Conservation (phyloP, 1,140 invertebrate genomes). For the Bombus sibiricus region DNA sequence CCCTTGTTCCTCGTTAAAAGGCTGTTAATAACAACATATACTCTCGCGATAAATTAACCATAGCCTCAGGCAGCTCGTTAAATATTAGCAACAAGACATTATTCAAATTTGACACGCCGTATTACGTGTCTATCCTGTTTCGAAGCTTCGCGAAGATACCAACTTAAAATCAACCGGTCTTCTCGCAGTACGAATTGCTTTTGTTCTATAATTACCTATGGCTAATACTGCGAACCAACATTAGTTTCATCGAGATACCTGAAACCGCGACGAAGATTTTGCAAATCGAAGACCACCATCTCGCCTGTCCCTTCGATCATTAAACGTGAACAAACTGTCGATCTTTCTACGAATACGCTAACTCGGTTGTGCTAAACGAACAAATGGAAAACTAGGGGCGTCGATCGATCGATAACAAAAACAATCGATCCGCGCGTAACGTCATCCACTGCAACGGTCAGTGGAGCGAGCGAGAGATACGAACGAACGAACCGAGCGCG, state of each 20-base stretch:
- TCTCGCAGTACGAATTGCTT: conserved; percentile 7
- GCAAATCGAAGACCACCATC: background rate
- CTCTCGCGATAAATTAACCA: conserved; percentile 45
- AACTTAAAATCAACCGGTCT: too few species aligned
- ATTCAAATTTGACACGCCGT: background rate
- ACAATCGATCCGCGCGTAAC: conserved; percentile 44
- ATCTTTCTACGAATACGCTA: background rate
- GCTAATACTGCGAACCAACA: rapidly evolving
- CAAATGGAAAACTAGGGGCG: conserved; percentile 21
- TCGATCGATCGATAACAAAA: conserved; percentile 43
- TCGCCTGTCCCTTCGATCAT: background rate
- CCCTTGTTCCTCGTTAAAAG: conserved; percentile 14
- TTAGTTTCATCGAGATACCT: background rate
- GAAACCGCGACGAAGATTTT: background rate
- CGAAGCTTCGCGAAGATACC: background rate
- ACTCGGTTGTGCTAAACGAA: background rate
- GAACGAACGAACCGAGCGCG: background rate
- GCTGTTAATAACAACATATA: background rate
- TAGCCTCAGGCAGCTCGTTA: background rate
- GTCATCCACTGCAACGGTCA: conserved; percentile 47
- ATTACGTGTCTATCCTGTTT: too few species aligned
- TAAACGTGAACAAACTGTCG: background rate
- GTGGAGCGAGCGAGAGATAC: conserved; percentile 34
- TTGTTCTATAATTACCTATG: background rate
- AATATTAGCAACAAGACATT: background rate